These are phyloP conservation scores for Polyodon spathula DNA, from an alignment of 2,113 vertebrate species.

Conservation along the genomic window DNA sequence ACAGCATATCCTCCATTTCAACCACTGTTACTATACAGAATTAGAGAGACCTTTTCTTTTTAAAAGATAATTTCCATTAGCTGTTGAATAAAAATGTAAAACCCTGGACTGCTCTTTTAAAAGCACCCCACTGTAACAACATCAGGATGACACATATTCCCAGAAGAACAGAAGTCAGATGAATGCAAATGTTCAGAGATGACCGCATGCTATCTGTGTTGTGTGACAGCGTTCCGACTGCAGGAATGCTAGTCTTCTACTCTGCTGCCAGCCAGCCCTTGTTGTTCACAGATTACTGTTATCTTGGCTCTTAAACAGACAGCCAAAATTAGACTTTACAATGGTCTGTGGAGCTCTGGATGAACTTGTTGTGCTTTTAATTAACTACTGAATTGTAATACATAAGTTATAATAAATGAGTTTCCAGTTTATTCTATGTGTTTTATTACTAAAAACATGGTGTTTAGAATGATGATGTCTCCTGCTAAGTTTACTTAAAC, in stretches of 20 bases:
- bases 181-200: constrained; percentile 34
- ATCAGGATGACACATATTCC: no score
- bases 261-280: constrained; percentile 40
- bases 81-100: no score
- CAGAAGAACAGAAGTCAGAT: constrained; percentile 16
- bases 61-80: no score
- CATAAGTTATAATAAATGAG: not conserved
- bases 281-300: constrained; percentile 57
- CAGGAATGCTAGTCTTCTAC: constrained; percentile 51
- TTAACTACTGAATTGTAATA: constrained; percentile 1
- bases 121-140: no score
- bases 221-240: constrained; percentile 44
- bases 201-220: constrained; percentile 30
- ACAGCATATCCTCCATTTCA: no score
- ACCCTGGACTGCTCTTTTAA: no score
- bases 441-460: no score
- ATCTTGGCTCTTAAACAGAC: constrained; percentile 56
- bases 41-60: no score
- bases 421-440: not conserved
- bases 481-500: no score
- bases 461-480: no score
- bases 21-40: no score
- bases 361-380: constrained; percentile 31
- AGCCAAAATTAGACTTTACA: constrained; percentile 60
- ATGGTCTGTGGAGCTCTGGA: constrained; percentile 27